Evolutionary conservation across 2,113 vertebrate species (phyloP), one percentile per base, ranked within the genome.

Genomic region (Seriola aureovittata): DNA sequence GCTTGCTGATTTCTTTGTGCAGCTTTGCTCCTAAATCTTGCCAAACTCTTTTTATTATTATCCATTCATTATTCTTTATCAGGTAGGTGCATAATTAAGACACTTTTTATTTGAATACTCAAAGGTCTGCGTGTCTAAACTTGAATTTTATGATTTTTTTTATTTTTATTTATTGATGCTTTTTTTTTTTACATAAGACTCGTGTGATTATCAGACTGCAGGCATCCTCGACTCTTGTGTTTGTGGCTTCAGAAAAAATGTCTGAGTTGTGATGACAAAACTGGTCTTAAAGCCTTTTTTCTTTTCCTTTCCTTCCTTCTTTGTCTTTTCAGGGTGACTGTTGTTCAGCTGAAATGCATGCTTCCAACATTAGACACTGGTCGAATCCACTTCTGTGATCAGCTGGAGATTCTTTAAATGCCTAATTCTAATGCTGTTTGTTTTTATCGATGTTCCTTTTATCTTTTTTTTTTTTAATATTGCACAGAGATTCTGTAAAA

Each of bases 401-500:
- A 62, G 66, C 64, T 71, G 50, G 17, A 71, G 42, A 68, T 17
- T 90, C 71, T 72, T 60, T 38, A 23, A 69, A 64, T 71, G 78
- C 71, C 65, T 85, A 2, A 71, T 75, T 68, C 40, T 14, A 50
- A 72, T 82, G 76, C 71, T 64, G 64, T 67, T 40, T 71, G n/a
- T 77, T 74, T 58, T 68, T 66, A 8, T 50, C 19, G n/a, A 9
- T 54, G 16, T 42, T 54, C 12, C 21, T 78, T 81, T 23, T 62
- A 65, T 57, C 23, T 23, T 23, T 62, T 68, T 57, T 29, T 23
- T 50, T 67, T 34, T 14, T 74, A 8, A 42, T 74, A 52, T 87
- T 90, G 86, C 85, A 90, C 71, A 87, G 86, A 81, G 69, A 80
- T 89, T 88, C 58, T 86, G 74, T 59, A 70, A 82, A 80, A 82